Evolutionary conservation across 2,888 invertebrate genomes (phyloP), one percentile per base, ranked within the genome.

Genomic region (Glaucopsyche alexis): DNA sequence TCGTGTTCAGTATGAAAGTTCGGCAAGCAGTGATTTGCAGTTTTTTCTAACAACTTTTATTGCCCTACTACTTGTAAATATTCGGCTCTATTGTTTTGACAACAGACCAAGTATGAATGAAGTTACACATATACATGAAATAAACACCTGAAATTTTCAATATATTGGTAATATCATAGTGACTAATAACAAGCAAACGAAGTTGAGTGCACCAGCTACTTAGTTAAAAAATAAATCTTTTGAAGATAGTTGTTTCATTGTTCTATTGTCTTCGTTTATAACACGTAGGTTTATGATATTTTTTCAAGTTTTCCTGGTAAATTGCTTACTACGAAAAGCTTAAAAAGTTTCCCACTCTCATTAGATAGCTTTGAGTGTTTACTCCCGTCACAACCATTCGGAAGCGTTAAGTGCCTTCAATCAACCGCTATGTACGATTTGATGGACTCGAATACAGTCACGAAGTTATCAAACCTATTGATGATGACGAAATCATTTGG

Each of bases 331-430:
- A 29, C 29, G 0, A 47, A 47, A 9, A 47, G 13, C 47, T 47
- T 9, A 7, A 7, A 47, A 29, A 29, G 29, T 13, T 11, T 9
- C 47, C 47, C 42, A 42, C 42, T 55, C 55, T 16, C 60, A 19
- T 16, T 11, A 11, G 19, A 60, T 60, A 29, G 60, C 19, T 8
- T n/a, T 29, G 4, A 66, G 9, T 16, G 74, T 38, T 40, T 52
- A 45, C 13, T 40, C 0, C 40, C 80, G 84, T 87, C 86, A 85
- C 78, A 71, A 75, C 66, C 80, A 76, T 82, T 84, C 85, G 83
- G 85, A 84, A 85, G 86, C 84, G 16, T 81, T 87, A 87, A 88
- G 87, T 87, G 89, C 87, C 83, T 82, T 84, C 85, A 83, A 83
- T 85, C 84, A 84, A 50, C 60, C 42, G 49, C 14, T 71, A 50